These are phyloP conservation scores for Oncorhynchus mykiss DNA, from an alignment of 2,113 vertebrate genomes.

Conservation along the genomic window DNA sequence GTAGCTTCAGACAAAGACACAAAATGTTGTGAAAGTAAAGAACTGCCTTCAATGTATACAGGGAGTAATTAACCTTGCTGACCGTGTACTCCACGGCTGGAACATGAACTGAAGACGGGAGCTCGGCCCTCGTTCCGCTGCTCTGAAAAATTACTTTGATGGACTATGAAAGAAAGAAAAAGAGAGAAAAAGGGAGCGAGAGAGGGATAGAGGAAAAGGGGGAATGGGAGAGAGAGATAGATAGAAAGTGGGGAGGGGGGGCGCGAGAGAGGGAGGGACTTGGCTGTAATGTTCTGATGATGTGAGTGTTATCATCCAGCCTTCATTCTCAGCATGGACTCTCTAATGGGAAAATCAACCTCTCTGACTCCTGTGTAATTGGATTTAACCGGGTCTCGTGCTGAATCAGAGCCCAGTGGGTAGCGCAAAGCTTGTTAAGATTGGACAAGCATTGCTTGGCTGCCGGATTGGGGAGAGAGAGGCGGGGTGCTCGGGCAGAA, in stretches of 20 bases:
- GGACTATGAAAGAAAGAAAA: slow-evolving; percentile 57
- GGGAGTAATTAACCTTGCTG: slow-evolving; percentile 43
- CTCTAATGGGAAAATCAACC: slow-evolving; percentile 83
- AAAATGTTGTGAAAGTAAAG: slow-evolving; percentile 1
- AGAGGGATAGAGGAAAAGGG: slow-evolving; percentile 12
- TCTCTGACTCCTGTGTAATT: slow-evolving; percentile 83
- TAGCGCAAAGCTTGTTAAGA: slow-evolving; percentile 83
- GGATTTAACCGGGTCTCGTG: slow-evolving; percentile 82
- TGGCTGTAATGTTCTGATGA: slow-evolving; percentile 67
- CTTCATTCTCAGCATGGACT: slow-evolving; percentile 80
- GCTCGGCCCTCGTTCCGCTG: slow-evolving; percentile 52
- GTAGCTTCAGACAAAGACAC: slow-evolving; percentile 3
- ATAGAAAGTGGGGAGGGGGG: neutral
- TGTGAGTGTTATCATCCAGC: slow-evolving; percentile 75
- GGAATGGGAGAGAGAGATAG: neutral
- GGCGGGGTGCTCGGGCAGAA: slow-evolving; percentile 55
- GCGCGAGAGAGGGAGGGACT: slow-evolving; percentile 9
- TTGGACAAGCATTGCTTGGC: slow-evolving; percentile 80
- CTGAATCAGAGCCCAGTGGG: slow-evolving; percentile 80
- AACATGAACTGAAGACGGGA: slow-evolving; percentile 48
- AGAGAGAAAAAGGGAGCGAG: slow-evolving; percentile 36
- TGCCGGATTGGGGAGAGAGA: slow-evolving; percentile 44
- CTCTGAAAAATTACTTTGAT: slow-evolving; percentile 62
- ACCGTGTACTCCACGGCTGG: slow-evolving; percentile 32
- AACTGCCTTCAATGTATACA: slow-evolving; percentile 2